Conservation (phyloP, 2,113 vertebrate species). For the Ciconia stormi region DNA sequence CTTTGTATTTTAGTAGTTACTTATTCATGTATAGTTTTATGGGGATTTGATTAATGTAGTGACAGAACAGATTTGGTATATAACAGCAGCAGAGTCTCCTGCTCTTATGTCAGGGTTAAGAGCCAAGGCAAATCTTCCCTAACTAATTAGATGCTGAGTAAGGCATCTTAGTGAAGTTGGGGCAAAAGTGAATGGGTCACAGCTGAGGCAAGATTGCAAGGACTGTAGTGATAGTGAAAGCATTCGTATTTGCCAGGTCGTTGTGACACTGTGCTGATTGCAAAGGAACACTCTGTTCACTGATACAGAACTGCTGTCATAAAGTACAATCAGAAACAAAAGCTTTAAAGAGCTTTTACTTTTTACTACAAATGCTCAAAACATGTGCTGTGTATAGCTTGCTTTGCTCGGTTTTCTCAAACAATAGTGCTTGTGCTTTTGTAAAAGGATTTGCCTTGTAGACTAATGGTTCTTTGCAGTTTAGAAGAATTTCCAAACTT, state of each 20-base stretch:
- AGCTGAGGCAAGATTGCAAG: constrained; percentile 74
- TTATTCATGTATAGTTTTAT: constrained; percentile 60
- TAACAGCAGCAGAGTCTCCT: constrained; percentile 68
- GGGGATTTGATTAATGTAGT: constrained; percentile 72
- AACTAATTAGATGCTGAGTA: constrained; percentile 83
- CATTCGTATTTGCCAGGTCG: constrained; percentile 77
- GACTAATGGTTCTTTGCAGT: constrained; percentile 14
- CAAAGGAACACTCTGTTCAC: constrained; percentile 77
- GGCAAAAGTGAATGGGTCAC: constrained; percentile 77
- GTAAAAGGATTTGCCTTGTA: constrained; percentile 15
- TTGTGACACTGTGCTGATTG: constrained; percentile 81
- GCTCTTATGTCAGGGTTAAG: constrained; percentile 76
- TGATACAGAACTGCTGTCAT: constrained; percentile 79
- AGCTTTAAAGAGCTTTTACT: constrained; percentile 42
- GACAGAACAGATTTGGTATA: constrained; percentile 82
- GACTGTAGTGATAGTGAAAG: constrained; percentile 77
- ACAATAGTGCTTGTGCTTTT: background rate
- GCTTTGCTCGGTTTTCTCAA: background rate
- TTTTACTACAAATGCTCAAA: constrained; percentile 4
- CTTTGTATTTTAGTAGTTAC: constrained; percentile 44
- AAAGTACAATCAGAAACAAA: constrained; percentile 71
- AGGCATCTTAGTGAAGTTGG: constrained; percentile 78
- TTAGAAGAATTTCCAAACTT: constrained; percentile 65
- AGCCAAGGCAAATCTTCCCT: constrained; percentile 75
- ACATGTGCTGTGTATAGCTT: background rate